These are phyloP conservation scores for Thamnophis elegans DNA, from an alignment of 2,797 vertebrate species.

Conservation along the genomic window DNA sequence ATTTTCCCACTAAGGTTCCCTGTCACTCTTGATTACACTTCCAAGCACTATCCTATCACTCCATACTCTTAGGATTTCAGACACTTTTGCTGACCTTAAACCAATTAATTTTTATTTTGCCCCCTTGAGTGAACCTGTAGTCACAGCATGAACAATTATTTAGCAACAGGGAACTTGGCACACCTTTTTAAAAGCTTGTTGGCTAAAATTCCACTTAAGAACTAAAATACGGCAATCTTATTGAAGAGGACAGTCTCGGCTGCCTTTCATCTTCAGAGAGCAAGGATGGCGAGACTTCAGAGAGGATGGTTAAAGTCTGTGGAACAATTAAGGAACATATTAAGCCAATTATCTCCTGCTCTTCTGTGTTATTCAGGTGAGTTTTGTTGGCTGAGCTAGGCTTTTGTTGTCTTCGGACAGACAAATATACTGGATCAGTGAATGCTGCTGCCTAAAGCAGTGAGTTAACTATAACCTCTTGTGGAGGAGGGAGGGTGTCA, in stretches of 20 bases:
- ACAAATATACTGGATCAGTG: neutral
- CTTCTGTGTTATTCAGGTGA: neutral
- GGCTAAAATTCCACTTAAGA: slow-evolving; percentile 17
- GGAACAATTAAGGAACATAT: neutral
- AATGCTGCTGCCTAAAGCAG: neutral
- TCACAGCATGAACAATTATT: slow-evolving; percentile 31
- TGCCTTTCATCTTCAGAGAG: slow-evolving; percentile 1
- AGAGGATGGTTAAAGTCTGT: neutral
- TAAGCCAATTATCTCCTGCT: neutral
- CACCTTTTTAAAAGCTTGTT: neutral
- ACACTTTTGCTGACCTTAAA: slow-evolving; percentile 22
- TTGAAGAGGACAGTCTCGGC: slow-evolving; percentile 11
- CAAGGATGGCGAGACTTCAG: slow-evolving; percentile 9
- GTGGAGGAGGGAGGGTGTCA: too few species aligned
- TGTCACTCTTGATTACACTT: neutral
- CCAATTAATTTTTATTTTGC: slow-evolving; percentile 30
- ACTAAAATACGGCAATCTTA: slow-evolving; percentile 10
- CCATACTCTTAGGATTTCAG: neutral
- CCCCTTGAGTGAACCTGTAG: slow-evolving; percentile 8
- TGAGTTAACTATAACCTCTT: neutral
- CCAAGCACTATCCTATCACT: neutral
- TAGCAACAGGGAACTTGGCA: neutral
- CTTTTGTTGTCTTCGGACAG: neutral
- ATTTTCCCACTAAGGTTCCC: neutral
- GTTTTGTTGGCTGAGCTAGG: neutral